These are phyloP conservation scores for Caenorhabditis doughertyi DNA, from an alignment of 2,888 invertebrate species.

Conservation along the genomic window DNA sequence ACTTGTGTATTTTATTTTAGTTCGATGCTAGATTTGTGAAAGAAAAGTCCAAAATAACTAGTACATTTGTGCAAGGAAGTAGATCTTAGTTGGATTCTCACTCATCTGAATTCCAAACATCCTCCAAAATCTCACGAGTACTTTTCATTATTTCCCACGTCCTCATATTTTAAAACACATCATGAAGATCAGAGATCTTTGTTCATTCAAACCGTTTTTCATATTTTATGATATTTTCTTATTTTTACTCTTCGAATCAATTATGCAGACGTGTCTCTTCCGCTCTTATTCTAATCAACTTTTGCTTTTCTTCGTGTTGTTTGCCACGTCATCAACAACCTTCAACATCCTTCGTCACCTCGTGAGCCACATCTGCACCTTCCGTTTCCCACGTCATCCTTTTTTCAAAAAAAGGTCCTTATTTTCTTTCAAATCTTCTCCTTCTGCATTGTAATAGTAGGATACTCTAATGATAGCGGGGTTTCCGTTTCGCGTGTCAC, in stretches of 20 bases:
- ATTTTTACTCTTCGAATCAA: conserved; percentile 15
- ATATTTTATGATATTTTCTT: conserved; percentile 18
- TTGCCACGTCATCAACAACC: conserved; percentile 23
- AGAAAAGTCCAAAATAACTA: too few relatives aligned
- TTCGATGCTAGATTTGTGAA: too few relatives aligned
- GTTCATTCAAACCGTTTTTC: conserved; percentile 1
- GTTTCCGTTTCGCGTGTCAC: conserved; percentile 37
- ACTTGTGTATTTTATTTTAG: too few relatives aligned
- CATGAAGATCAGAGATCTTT: conserved; percentile 16
- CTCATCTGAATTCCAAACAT: not conserved
- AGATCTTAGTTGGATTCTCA: not conserved
- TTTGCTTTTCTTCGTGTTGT: conserved; percentile 2
- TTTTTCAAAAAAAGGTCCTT: conserved; percentile 14
- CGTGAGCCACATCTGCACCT: conserved; percentile 38
- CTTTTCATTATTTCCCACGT: not conserved
- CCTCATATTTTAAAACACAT: conserved; percentile 7
- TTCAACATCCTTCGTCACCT: not conserved
- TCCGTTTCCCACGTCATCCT: conserved; percentile 37
- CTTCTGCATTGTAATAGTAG: not conserved
- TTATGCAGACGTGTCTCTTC: conserved; percentile 45
- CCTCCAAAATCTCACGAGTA: not conserved
- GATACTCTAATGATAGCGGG: conserved; percentile 21
- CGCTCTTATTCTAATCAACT: conserved; percentile 48
- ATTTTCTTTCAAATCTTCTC: not conserved
- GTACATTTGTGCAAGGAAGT: not conserved